A percentile compares a stretch with the other conserved stretches of the same genome.
Conservation (phyloP, 2,797 vertebrate species). For the Salarias fasciatus region DNA sequence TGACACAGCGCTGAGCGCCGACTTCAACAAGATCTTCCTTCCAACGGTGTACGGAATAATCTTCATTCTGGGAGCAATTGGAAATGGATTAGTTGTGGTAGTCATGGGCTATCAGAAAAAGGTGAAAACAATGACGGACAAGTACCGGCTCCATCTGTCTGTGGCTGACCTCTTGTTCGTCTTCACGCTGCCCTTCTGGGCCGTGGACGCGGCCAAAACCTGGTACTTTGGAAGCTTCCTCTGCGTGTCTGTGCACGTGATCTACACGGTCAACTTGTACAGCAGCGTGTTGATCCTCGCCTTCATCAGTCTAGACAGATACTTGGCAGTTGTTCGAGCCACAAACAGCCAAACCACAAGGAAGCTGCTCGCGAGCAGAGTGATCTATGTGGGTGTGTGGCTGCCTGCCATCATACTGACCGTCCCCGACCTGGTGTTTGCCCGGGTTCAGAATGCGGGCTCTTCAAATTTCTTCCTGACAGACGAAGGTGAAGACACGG, state of each 20-base stretch:
- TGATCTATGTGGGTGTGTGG: conserved; percentile 95
- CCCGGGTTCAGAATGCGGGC: conserved; percentile 61
- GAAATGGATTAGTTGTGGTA: conserved; percentile 93
- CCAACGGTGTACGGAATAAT: conserved; percentile 93
- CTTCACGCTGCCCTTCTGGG: conserved; percentile 96
- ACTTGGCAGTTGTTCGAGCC: conserved; percentile 94
- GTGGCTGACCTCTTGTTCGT: conserved; percentile 96
- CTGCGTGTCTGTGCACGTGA: conserved; percentile 92
- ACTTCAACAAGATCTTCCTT: conserved; percentile 92
- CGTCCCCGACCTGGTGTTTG: conserved; percentile 94
- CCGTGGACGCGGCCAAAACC: conserved; percentile 88
- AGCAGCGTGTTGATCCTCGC: conserved; percentile 97
- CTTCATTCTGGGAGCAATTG: conserved; percentile 91
- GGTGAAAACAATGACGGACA: conserved; percentile 95
- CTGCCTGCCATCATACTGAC: conserved; percentile 91
- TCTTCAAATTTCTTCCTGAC: conserved; percentile 36
- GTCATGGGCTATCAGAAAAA: conserved; percentile 99
- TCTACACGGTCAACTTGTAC: conserved; percentile 97
- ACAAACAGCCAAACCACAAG: conserved; percentile 92
- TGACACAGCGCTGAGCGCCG: conserved; percentile 67
- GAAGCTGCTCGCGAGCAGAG: conserved; percentile 89
- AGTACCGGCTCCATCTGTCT: conserved; percentile 95
- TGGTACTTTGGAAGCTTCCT: conserved; percentile 93
- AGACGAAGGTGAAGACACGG: conserved; percentile 1
- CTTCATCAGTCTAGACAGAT: conserved; percentile 96